A percentile compares a stretch with the other conserved stretches of the same genome.
These are phyloP conservation scores for Ephialtes manifestator DNA, from an alignment of 2,888 invertebrate genomes.

Conservation along the genomic window DNA sequence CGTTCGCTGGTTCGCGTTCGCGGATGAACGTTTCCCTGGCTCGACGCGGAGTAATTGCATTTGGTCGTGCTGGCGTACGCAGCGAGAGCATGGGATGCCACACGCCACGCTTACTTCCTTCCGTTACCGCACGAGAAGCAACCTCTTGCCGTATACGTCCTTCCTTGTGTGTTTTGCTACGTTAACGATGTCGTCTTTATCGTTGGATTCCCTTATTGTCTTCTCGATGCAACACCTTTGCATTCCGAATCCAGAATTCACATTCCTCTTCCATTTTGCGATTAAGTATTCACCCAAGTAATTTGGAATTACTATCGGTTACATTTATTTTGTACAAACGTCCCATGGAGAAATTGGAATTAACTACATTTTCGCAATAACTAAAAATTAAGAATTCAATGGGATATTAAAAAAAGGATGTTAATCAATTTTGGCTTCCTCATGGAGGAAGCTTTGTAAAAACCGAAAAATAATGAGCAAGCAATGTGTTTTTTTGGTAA, in stretches of 20 bases:
- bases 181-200: conserved; percentile 23
- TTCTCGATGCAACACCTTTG: not conserved
- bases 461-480: too few species aligned
- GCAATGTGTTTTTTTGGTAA: too few species aligned
- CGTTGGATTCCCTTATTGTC: conserved; percentile 27
- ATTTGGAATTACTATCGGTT: too few species aligned
- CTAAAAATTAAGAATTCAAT: too few species aligned
- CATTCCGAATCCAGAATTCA: not conserved
- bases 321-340: too few species aligned
- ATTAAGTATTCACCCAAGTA: too few species aligned
- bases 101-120: conserved; percentile 28
- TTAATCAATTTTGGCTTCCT: too few species aligned
- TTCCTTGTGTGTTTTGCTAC: conserved; percentile 13
- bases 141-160: conserved; percentile 10
- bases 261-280: not conserved
- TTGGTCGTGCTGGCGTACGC: conserved; percentile 35
- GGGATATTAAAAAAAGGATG: too few species aligned
- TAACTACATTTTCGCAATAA: too few species aligned
- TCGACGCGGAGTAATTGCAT: conserved; percentile 66
- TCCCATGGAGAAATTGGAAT: too few species aligned
- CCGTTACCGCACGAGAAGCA: not conserved
- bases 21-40: conserved; percentile 78
- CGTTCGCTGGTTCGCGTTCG: conserved; percentile 63
- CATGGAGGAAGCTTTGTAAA: too few species aligned
- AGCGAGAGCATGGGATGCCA: conserved; percentile 23